Conservation (phyloP, 2,113 vertebrate genomes). For the Pseudorhombus dupliciocellatus region DNA sequence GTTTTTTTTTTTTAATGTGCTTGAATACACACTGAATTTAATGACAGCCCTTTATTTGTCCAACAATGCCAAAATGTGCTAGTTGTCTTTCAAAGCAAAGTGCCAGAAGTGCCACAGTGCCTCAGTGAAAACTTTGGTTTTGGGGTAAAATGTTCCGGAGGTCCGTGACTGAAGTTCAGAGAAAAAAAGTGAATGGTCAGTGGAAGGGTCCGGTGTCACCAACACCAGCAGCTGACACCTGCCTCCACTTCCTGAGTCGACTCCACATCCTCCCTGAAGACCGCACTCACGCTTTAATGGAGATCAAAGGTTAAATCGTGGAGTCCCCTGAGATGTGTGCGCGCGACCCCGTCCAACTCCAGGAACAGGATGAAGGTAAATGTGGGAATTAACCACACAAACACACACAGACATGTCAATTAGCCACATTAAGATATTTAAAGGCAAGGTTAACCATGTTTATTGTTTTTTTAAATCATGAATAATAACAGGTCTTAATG, state of each 20-base stretch:
- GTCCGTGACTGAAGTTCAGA: background rate
- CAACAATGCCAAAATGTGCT: too few species aligned
- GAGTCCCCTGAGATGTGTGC: conserved; percentile 30
- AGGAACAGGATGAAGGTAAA: conserved; percentile 27
- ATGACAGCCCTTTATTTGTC: background rate
- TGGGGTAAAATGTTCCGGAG: background rate
- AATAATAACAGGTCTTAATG: too few species aligned
- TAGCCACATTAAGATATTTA: background rate
- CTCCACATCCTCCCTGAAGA: conserved; percentile 48
- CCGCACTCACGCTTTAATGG: conserved; percentile 26
- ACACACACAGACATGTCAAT: conserved; percentile 14
- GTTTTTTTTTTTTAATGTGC: background rate
- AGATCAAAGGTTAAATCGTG: conserved; percentile 65
- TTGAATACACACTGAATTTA: background rate
- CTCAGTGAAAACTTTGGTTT: background rate
- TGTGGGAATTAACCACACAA: conserved; percentile 36
- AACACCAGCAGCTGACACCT: conserved; percentile 70
- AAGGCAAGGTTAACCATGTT: background rate
- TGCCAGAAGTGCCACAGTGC: background rate
- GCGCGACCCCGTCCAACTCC: conserved; percentile 20
- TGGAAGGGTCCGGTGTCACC: conserved; percentile 35
- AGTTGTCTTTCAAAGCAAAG: background rate
- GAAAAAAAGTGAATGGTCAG: background rate
- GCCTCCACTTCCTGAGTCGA: conserved; percentile 53
- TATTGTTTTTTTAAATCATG: too few species aligned